Conservation (phyloP, 2,797 vertebrate species). For the Scyliorhinus canicula region DNA sequence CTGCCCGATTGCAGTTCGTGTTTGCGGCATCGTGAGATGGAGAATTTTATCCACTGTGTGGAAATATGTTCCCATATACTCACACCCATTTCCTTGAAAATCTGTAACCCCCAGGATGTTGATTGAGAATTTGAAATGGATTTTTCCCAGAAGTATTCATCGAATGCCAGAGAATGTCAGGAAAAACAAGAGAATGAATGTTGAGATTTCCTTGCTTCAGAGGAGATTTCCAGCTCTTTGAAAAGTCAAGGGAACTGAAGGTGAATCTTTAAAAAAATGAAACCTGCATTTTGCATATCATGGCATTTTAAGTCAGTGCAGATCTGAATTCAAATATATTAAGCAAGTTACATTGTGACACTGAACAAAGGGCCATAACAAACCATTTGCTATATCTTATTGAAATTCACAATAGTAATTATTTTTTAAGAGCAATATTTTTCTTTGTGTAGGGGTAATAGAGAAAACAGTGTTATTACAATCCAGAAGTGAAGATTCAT, state of each 20-base stretch:
- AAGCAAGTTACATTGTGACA: slow-evolving; percentile 12
- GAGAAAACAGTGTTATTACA: neutral
- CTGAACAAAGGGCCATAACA: neutral
- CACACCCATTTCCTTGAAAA: neutral
- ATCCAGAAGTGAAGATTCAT: neutral
- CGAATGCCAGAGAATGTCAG: neutral
- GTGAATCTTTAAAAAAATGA: slow-evolving; percentile 16
- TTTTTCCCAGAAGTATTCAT: neutral
- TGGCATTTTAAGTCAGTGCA: neutral
- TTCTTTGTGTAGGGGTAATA: neutral
- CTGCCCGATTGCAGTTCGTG: too few relatives aligned
- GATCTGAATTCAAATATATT: neutral
- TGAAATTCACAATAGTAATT: neutral
- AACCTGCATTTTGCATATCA: neutral
- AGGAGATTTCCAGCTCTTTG: too few relatives aligned
- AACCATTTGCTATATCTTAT: neutral
- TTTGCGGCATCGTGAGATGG: too few relatives aligned
- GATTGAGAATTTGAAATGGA: neutral
- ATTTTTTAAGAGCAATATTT: neutral
- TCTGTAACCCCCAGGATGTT: too few relatives aligned
- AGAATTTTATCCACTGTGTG: too few relatives aligned
- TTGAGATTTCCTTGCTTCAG: neutral
- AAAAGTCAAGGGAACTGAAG: neutral
- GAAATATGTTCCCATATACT: neutral
- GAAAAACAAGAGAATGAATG: neutral